Evolutionary conservation across 2,888 invertebrate species (phyloP).

Genomic region (Escarpia spicata): DNA sequence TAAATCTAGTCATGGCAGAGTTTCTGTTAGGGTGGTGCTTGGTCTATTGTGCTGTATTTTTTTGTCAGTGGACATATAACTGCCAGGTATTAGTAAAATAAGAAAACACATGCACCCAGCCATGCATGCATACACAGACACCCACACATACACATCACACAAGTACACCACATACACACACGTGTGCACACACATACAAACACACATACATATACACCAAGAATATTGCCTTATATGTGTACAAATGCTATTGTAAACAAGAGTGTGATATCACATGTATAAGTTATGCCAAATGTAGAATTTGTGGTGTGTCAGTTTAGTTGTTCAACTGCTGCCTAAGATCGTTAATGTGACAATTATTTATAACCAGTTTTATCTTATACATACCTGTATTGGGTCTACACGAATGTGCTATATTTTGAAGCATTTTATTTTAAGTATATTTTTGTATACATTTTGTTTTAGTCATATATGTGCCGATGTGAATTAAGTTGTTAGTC

Average conservation of each 20-base stretch:
- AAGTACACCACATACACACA: neutral
- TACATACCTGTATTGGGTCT: neutral
- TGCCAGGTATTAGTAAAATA: too few relatives aligned
- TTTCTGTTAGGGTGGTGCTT: slow-evolving; percentile 70
- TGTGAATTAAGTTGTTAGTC: neutral
- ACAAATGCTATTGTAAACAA: neutral
- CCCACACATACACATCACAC: neutral
- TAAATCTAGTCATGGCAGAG: neutral
- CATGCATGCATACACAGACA: too few relatives aligned
- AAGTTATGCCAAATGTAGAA: neutral
- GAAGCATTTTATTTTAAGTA: neutral
- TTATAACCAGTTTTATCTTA: neutral
- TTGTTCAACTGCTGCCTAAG: neutral
- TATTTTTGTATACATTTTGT: neutral
- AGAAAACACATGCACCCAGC: too few relatives aligned
- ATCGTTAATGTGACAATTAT: neutral
- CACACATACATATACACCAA: neutral
- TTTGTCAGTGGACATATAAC: neutral
- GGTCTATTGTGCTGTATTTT: slow-evolving; percentile 59
- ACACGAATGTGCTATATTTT: neutral
- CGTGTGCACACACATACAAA: neutral
- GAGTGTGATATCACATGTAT: too few relatives aligned
- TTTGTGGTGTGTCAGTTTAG: neutral
- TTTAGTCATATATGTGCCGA: neutral
- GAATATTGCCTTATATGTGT: neutral